These are phyloP conservation scores for Lagenorhynchus albirostris DNA, from an alignment of 2,113 vertebrate genomes.

Conservation along the genomic window DNA sequence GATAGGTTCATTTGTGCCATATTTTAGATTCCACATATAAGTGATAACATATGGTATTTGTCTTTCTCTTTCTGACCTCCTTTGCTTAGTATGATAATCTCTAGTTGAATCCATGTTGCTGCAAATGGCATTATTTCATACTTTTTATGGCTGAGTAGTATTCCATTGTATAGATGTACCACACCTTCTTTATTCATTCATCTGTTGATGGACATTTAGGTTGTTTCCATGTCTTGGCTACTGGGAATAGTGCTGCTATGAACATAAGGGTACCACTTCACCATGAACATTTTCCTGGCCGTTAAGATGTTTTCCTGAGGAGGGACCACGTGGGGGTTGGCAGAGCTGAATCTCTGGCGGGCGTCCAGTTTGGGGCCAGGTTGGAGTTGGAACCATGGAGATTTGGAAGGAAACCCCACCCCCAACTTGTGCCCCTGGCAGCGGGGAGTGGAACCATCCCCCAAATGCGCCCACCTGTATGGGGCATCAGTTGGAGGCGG, in stretches of 20 bases:
- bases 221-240: background rate
- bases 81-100: too few species aligned
- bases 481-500: constrained; percentile 91
- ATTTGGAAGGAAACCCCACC: constrained; percentile 63
- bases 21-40: too few species aligned
- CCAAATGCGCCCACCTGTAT: constrained; percentile 93
- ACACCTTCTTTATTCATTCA: background rate
- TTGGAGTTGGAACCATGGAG: background rate
- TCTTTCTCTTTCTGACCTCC: too few species aligned
- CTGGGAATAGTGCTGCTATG: background rate
- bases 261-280: background rate
- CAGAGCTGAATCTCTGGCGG: accelerated
- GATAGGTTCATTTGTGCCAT: too few species aligned
- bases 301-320: background rate
- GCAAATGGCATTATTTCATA: too few species aligned
- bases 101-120: too few species aligned
- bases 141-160: too few species aligned
- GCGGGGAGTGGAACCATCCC: constrained; percentile 88
- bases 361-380: background rate
- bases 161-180: too few species aligned
- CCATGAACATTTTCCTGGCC: background rate
- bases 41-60: too few species aligned
- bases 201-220: background rate
- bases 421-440: background rate
- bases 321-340: background rate